Percentiles rank a stretch among this genome's conserved stretches.
phyloP scores from a whole-genome alignment of 2,888 invertebrate species.

The Hermodice carunculata region DNA sequence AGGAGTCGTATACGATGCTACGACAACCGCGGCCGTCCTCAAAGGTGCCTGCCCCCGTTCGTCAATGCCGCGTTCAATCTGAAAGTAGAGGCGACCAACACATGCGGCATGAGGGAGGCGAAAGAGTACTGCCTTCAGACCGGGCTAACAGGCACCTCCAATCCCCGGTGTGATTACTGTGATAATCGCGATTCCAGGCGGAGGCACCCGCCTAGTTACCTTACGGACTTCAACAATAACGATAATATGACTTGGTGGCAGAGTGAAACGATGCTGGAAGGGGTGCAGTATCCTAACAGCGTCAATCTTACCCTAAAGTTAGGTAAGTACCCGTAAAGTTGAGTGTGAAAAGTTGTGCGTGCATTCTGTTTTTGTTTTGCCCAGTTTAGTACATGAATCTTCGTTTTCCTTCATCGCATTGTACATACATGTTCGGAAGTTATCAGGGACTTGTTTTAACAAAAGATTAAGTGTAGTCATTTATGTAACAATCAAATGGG shows the following conservation, averaged over 20 bases:
- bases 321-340: slow-evolving; percentile 77
- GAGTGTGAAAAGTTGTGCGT: too few relatives aligned
- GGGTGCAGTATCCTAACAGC: slow-evolving; percentile 89
- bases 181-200: slow-evolving; percentile 73
- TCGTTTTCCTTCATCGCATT: too few relatives aligned
- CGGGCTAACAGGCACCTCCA: slow-evolving; percentile 77
- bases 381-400: too few relatives aligned
- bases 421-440: too few relatives aligned
- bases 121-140: slow-evolving; percentile 91
- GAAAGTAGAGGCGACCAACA: slow-evolving; percentile 93
- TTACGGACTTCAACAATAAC: slow-evolving; percentile 93
- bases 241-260: slow-evolving; percentile 69
- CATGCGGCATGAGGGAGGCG: slow-evolving; percentile 83
- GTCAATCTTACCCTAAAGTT: slow-evolving; percentile 93
- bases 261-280: slow-evolving; percentile 90
- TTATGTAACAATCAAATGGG: too few relatives aligned
- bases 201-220: slow-evolving; percentile 80
- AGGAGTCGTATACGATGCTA: slow-evolving; percentile 57
- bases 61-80: slow-evolving; percentile 95
- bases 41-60: slow-evolving; percentile 96
- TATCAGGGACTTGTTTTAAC: too few relatives aligned
- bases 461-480: too few relatives aligned
- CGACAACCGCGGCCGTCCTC: slow-evolving; percentile 66
- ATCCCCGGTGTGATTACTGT: slow-evolving; percentile 79
- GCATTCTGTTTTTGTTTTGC: too few relatives aligned